Conservation (phyloP, 2,113 vertebrate genomes). For the Psophia crepitans region DNA sequence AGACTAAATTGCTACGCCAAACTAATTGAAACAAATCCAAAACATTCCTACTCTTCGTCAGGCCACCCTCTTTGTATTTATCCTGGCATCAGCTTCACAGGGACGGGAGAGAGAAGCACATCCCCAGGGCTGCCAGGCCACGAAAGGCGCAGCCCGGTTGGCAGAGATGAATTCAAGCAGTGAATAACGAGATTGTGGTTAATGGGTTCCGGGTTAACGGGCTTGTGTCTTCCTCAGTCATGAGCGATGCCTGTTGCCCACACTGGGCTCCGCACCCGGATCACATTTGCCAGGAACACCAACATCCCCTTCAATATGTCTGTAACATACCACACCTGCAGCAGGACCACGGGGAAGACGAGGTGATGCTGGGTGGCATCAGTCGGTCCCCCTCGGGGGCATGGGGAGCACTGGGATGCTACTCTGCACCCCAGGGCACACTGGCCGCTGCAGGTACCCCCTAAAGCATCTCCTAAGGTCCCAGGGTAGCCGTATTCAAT, state of each 20-base stretch:
- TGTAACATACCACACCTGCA: accelerated
- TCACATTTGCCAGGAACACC: not conserved
- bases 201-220: conserved; percentile 37
- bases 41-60: conserved; percentile 7
- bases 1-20: not conserved
- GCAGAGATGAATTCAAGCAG: not conserved
- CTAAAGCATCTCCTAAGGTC: not conserved
- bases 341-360: not conserved
- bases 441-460: accelerated
- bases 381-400: accelerated
- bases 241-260: conserved; percentile 12
- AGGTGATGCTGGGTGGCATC: not conserved
- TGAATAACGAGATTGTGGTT: conserved; percentile 37
- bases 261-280: not conserved
- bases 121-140: not conserved
- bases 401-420: not conserved
- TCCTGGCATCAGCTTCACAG: not conserved
- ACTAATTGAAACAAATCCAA: conserved; percentile 14
- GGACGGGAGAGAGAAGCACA: not conserved
- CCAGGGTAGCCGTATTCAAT: not conserved
- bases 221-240: not conserved
- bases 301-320: not conserved
- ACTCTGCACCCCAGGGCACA: not conserved
- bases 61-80: not conserved
- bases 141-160: not conserved